Percentiles rank a stretch among this genome's conserved stretches.
Conservation (phyloP, 2,113 vertebrate species). For the Genyomyrus donnyi region DNA sequence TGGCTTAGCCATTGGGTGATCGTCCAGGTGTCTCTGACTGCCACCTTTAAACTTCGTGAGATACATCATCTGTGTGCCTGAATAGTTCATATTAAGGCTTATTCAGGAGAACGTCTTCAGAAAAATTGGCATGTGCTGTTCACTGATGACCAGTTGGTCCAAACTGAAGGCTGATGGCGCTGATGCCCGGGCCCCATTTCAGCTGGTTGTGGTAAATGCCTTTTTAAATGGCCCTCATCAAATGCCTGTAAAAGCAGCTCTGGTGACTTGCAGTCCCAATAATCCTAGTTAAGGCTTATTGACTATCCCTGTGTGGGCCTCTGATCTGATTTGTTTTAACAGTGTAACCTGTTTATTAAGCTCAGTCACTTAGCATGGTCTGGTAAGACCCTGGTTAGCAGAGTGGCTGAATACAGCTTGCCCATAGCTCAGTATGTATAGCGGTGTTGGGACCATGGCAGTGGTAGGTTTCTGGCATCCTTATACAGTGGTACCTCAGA, state of each 20-base stretch:
- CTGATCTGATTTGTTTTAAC: neutral
- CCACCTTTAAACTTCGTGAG: neutral
- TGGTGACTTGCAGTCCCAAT: neutral
- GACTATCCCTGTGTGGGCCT: neutral
- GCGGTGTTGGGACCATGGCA: too few relatives aligned
- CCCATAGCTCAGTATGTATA: too few relatives aligned
- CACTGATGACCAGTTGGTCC: neutral
- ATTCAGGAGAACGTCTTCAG: too few relatives aligned
- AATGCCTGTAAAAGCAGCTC: neutral
- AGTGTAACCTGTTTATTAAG: neutral
- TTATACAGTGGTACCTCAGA: too few relatives aligned
- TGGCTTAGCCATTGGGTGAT: too few relatives aligned
- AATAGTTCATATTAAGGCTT: neutral
- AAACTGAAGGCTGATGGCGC: neutral
- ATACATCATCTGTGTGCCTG: neutral
- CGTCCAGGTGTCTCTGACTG: too few relatives aligned
- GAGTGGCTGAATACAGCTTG: neutral
- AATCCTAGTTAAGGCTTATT: neutral
- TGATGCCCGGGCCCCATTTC: neutral
- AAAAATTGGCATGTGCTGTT: too few relatives aligned
- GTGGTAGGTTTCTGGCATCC: too few relatives aligned
- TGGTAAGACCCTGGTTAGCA: neutral
- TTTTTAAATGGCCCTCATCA: neutral
- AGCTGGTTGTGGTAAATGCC: neutral
- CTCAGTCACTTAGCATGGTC: neutral